These are phyloP conservation scores for Pterocles orientalis DNA, from an alignment of 2,113 vertebrate species.

Conservation along the genomic window DNA sequence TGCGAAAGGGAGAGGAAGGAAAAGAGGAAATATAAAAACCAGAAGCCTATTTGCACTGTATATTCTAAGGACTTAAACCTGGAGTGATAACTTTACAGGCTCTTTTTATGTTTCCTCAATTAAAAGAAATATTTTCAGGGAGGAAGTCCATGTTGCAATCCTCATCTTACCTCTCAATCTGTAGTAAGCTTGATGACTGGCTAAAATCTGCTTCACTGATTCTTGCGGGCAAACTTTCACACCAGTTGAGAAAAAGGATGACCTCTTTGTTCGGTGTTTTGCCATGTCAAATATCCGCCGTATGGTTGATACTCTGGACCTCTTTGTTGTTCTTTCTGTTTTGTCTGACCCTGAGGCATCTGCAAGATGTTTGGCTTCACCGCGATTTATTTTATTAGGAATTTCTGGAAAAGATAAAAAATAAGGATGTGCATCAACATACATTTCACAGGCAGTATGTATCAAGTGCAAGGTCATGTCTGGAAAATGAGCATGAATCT, in stretches of 20 bases:
- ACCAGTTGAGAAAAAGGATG: conserved; percentile 81
- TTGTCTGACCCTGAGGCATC: conserved; percentile 58
- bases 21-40: background rate
- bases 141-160: background rate
- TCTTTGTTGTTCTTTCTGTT: conserved; percentile 69
- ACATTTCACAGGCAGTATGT: background rate
- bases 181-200: conserved; percentile 88
- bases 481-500: background rate
- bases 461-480: background rate
- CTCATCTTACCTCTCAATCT: conserved; percentile 85
- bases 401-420: conserved; percentile 66
- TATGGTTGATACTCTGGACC: conserved; percentile 71
- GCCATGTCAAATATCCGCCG: conserved; percentile 74
- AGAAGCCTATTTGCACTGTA: background rate
- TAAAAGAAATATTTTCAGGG: background rate
- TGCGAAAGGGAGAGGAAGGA: background rate
- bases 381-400: conserved; percentile 50
- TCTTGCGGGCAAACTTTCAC: conserved; percentile 90
- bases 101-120: background rate
- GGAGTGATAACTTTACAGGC: background rate
- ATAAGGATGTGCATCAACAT: background rate
- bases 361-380: conserved; percentile 72
- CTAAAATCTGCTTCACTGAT: conserved; percentile 84
- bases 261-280: conserved; percentile 82
- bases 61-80: background rate